Base-by-base conservation (phyloP, 2,888 invertebrate genomes). In the Sinopyrophorus schimmeli region DNA sequence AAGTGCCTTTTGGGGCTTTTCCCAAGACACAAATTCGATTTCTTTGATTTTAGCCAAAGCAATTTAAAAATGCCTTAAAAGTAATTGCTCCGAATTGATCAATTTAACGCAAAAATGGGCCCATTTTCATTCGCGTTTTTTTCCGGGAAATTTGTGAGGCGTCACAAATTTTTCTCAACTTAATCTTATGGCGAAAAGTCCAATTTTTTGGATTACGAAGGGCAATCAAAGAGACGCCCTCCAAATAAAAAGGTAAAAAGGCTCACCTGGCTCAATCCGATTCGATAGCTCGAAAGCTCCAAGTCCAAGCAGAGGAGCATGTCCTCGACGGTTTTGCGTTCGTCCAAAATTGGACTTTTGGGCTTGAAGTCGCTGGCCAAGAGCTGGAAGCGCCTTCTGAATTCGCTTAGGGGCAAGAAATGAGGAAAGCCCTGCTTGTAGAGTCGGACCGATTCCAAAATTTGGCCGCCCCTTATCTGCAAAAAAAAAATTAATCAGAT, bases 381-480 rank as follows among this genome's bases (percentile, higher is more conserved):
- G 11, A 85, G 74, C 39, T 84, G 81, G 71, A 90, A 92, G 69
- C 93, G 84, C 61, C 94, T 82, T 43, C 90, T 81, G 68, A 97
- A 96, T 71, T 96, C 96, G 7, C 85, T 81, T 48, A 94, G 81
- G 48, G 88, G 89, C 80, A 96, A 83, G 65, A 88, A 87, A 68
- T 92, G 92, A 0, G 97, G 96, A 74, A 89, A 97, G 14, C 96
- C 96, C 73, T 93, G 89, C 66, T 95, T 92, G 77, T 92, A 88
- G 49, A 96, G 77, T 12, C 96, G 80, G 1, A 93, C 86, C 1
- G 92, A 87, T 61, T 95, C 92, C 56, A 96, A 76, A 39, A 95
- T 81, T 78, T 95, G 93, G 60, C 88, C 86, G 15, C 95, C 94
- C 59, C 95, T 84, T 65, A 96, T 80, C 90, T 92, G 68, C 2